Percentiles rank a stretch among this genome's conserved stretches.
phyloP scores from a whole-genome alignment of 2,888 invertebrate species.

The Himalopsyche japonica region DNA sequence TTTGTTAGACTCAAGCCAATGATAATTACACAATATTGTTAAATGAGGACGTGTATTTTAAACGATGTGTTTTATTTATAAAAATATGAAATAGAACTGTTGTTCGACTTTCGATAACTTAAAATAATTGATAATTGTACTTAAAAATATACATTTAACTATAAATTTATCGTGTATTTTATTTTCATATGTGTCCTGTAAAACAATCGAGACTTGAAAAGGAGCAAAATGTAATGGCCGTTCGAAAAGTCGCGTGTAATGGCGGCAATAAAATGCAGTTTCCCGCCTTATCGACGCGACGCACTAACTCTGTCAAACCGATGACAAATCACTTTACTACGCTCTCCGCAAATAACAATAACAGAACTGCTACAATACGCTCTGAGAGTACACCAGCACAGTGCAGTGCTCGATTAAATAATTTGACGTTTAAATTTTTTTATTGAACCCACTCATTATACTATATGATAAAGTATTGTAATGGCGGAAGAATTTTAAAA shows the following conservation, averaged over 20 bases:
- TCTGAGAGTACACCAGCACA: not conserved
- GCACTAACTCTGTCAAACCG: slow-evolving; percentile 30
- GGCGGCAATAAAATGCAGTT: not conserved
- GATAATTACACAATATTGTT: no score
- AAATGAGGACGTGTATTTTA: no score
- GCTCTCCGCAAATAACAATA: not conserved
- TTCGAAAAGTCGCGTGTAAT: not conserved
- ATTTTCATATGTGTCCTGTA: not conserved
- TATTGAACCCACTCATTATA: no score
- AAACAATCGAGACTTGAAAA: not conserved
- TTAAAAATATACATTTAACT: no score
- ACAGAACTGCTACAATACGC: not conserved
- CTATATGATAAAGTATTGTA: no score
- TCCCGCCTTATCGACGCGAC: slow-evolving; percentile 25
- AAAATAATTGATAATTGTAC: no score
- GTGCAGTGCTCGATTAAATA: not conserved
- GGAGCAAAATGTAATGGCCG: not conserved
- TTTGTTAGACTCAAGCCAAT: no score
- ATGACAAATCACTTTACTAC: slow-evolving; percentile 29
- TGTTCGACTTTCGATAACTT: no score
- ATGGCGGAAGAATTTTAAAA: no score
- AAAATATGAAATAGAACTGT: no score
- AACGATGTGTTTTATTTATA: no score
- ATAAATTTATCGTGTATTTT: no score
- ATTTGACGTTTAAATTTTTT: not conserved